Percentiles rank a stretch among this genome's conserved stretches.
phyloP scores from a whole-genome alignment of 2,113 vertebrate genomes.

The Brachypteracias leptosomus region DNA sequence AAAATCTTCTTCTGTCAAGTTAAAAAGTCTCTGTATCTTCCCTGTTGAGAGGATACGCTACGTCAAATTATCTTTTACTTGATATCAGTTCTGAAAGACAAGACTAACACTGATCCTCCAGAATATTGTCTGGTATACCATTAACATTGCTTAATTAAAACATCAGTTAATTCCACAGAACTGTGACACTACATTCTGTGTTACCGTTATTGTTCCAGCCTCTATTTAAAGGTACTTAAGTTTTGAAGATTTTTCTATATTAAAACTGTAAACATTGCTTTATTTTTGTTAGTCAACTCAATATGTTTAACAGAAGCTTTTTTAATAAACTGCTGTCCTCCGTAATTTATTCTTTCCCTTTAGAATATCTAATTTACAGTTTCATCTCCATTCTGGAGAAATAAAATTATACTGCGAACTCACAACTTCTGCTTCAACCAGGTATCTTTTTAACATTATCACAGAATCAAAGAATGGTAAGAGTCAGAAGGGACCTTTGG shows the following conservation, averaged over 20 bases:
- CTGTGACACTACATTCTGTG: not conserved
- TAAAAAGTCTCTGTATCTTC: not conserved
- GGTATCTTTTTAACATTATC: not conserved
- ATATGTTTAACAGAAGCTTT: not conserved
- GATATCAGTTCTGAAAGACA: not conserved
- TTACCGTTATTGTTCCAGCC: not conserved
- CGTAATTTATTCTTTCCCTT: not conserved
- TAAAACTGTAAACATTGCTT: not conserved
- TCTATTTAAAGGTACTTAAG: not conserved
- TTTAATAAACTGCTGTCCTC: not conserved
- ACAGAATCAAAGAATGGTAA: no score
- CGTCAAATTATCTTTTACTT: not conserved
- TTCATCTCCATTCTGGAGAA: not conserved
- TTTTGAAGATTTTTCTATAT: not conserved
- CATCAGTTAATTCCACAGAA: not conserved
- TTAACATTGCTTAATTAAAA: not conserved
- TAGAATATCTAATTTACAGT: not conserved
- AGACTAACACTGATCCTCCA: not conserved
- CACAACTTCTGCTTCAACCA: not conserved
- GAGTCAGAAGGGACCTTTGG: no score
- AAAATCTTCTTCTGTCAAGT: not conserved
- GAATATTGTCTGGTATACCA: not conserved
- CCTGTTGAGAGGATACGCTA: not conserved
- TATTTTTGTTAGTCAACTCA: not conserved
- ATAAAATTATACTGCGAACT: not conserved